Conservation (phyloP, 2,797 vertebrate species). For the Coluber constrictor region DNA sequence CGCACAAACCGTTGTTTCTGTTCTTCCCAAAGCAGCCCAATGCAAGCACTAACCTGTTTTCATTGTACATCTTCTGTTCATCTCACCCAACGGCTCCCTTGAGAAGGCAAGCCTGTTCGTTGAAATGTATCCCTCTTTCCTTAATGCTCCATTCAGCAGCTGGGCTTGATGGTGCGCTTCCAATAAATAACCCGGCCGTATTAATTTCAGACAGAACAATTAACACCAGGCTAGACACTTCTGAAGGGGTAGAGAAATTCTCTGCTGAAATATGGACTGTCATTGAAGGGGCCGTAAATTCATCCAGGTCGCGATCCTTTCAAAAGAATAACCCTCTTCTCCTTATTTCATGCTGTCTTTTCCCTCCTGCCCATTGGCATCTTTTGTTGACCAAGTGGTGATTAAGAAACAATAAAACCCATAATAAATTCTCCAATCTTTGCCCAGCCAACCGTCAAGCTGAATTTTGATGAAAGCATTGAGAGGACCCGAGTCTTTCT, state of each 20-base stretch:
- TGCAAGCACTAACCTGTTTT: conserved; percentile 14
- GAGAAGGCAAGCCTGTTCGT: conserved; percentile 64
- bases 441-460: neutral
- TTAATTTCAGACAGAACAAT: conserved; percentile 72
- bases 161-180: conserved; percentile 61
- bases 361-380: conserved; percentile 28
- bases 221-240: conserved; percentile 67
- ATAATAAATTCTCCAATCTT: neutral
- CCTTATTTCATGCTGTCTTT: conserved; percentile 43
- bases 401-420: conserved; percentile 25
- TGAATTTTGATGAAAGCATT: neutral
- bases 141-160: conserved; percentile 53
- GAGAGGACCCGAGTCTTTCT: neutral
- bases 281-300: conserved; percentile 61
- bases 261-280: conserved; percentile 55
- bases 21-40: neutral
- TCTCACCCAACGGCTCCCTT: conserved; percentile 55
- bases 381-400: conserved; percentile 8
- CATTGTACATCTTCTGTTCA: conserved; percentile 41
- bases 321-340: conserved; percentile 33
- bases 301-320: conserved; percentile 46
- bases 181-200: conserved; percentile 65
- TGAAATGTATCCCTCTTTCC: conserved; percentile 51
- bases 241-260: conserved; percentile 57
- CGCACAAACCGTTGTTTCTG: rapidly evolving